These are phyloP conservation scores for Apogon talboti DNA, from an alignment of 2,797 vertebrate genomes.

Conservation along the genomic window DNA sequence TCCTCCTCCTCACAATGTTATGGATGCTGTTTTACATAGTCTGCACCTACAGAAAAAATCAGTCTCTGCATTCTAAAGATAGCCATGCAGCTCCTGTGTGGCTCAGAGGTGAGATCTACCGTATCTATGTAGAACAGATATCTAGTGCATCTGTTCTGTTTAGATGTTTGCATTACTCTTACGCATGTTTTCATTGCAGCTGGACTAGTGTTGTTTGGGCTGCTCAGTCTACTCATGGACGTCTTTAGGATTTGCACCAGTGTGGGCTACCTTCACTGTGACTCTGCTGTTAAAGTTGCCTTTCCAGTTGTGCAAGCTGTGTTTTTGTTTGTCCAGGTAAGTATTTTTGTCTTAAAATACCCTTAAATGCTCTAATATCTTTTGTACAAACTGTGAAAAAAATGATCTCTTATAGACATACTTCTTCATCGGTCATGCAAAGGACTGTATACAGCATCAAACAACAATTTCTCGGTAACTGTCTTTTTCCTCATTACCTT, in stretches of 20 bases:
- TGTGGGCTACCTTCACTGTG: slow-evolving; percentile 90
- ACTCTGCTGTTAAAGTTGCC: slow-evolving; percentile 90
- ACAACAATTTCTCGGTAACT: slow-evolving; percentile 88
- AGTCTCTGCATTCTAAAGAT: slow-evolving; percentile 81
- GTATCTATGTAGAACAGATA: too few relatives aligned
- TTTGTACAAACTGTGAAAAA: too few relatives aligned
- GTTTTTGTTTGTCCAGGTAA: slow-evolving; percentile 92
- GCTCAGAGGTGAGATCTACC: slow-evolving; percentile 89
- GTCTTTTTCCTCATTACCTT: too few relatives aligned
- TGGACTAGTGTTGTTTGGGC: slow-evolving; percentile 92
- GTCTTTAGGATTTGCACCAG: slow-evolving; percentile 93
- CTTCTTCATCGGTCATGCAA: slow-evolving; percentile 92
- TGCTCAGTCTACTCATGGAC: slow-evolving; percentile 93
- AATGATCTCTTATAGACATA: slow-evolving; percentile 84
- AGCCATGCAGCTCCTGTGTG: slow-evolving; percentile 93
- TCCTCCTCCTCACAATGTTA: slow-evolving; percentile 85
- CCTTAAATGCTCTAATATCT: not conserved
- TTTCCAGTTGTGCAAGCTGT: slow-evolving; percentile 90
- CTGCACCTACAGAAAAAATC: slow-evolving; percentile 73
- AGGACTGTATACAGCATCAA: slow-evolving; percentile 93
- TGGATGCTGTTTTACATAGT: slow-evolving; percentile 92
- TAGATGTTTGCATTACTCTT: not conserved
- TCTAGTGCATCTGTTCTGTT: too few relatives aligned
- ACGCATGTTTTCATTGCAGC: slow-evolving; percentile 74
- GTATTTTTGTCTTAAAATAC: too few relatives aligned